Percentiles rank a stretch among this genome's conserved stretches.
phyloP scores from a whole-genome alignment of 2,113 vertebrate species.

The Callipepla squamata region DNA sequence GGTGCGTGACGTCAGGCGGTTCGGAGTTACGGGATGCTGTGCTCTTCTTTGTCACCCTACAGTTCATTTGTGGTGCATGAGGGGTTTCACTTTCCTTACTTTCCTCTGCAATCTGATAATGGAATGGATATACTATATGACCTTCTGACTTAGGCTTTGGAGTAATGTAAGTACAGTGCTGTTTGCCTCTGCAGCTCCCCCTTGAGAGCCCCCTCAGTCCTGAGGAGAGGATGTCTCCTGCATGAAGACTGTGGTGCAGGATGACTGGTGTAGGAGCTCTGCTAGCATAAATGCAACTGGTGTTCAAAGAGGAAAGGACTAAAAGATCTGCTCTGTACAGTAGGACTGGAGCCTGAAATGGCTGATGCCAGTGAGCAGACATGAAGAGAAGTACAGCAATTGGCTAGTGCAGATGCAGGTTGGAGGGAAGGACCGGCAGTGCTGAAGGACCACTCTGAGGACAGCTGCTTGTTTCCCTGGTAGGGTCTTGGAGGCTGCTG shows the following conservation, averaged over 20 bases:
- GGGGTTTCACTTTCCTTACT: background rate
- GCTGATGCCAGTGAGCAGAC: background rate
- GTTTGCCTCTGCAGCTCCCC: background rate
- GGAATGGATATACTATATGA: background rate
- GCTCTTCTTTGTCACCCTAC: accelerated
- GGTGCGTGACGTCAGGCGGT: background rate
- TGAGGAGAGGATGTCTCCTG: background rate
- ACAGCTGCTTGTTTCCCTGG: background rate
- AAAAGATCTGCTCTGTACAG: background rate
- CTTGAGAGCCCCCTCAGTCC: background rate
- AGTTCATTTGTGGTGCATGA: background rate
- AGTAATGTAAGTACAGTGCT: background rate
- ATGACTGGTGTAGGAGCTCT: background rate
- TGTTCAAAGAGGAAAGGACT: background rate
- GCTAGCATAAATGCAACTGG: background rate
- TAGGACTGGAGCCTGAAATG: background rate
- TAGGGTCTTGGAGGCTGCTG: background rate
- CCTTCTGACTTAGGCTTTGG: background rate
- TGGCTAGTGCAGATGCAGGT: background rate
- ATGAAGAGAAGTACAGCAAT: background rate
- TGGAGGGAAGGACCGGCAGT: background rate
- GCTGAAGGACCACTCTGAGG: background rate
- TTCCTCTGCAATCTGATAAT: background rate
- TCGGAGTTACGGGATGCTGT: background rate
- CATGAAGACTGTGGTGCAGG: background rate